phyloP scores from a whole-genome alignment of 2,113 vertebrate genomes.

The Mirounga angustirostris region DNA sequence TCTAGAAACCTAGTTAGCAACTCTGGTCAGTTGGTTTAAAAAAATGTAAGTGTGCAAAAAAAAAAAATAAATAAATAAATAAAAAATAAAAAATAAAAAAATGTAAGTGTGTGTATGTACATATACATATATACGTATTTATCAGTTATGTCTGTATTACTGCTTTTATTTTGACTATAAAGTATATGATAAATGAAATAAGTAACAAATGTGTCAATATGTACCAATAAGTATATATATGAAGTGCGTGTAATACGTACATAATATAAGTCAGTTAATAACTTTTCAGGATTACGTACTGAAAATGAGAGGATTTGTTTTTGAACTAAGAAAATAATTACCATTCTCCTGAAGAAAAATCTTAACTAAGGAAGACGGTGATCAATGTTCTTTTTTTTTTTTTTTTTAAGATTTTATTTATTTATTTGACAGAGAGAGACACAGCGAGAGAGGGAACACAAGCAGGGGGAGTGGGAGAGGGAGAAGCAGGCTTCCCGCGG shows the following conservation, averaged over 20 bases:
- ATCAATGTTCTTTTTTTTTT: neutral
- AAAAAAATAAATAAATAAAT: too few relatives aligned
- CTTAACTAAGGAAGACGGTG: neutral
- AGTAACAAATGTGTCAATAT: neutral
- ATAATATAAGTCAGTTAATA: neutral
- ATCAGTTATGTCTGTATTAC: neutral
- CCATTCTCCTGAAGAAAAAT: neutral
- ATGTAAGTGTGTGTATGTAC: too few relatives aligned
- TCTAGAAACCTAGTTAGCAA: neutral
- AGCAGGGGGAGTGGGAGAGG: too few relatives aligned
- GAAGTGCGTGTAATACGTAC: rapidly evolving
- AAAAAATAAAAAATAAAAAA: neutral
- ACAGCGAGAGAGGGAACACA: too few relatives aligned
- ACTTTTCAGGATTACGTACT: neutral
- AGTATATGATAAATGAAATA: neutral
- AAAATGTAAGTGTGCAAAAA: too few relatives aligned
- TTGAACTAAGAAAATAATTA: neutral
- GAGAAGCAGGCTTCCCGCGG: too few relatives aligned
- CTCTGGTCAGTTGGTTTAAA: neutral
- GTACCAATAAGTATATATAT: rapidly evolving
- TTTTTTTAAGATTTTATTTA: too few relatives aligned
- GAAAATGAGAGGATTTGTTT: neutral
- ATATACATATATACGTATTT: rapidly evolving
- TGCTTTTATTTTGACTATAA: neutral
- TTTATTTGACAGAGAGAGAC: too few relatives aligned